phyloP scores from a whole-genome alignment of 1,140 invertebrate species.

The Eurosta solidaginis region DNA sequence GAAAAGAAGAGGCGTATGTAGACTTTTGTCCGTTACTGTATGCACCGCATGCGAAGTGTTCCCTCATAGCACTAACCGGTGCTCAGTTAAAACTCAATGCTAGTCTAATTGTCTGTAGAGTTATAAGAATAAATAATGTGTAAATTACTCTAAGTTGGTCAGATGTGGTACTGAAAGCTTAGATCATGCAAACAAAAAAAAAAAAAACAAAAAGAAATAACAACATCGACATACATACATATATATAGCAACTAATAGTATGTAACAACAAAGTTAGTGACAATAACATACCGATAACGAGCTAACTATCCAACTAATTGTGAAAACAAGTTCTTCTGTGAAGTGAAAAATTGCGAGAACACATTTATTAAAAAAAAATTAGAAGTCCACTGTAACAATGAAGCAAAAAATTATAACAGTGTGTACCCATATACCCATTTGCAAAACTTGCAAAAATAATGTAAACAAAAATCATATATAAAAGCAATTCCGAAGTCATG shows the following conservation, averaged over 20 bases:
- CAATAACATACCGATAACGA: not conserved
- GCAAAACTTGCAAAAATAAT: not conserved
- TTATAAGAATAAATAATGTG: not conserved
- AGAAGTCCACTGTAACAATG: not conserved
- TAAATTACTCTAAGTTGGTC: not conserved
- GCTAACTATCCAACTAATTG: conserved; percentile 11
- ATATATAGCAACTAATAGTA: not conserved
- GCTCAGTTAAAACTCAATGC: too few relatives aligned
- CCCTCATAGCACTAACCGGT: too few relatives aligned
- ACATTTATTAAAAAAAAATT: not conserved
- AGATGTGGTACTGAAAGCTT: not conserved
- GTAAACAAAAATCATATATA: not conserved
- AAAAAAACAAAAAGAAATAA: not conserved
- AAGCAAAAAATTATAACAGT: not conserved
- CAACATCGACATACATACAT: not conserved
- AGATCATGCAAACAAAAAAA: not conserved
- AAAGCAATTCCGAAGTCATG: conserved; percentile 15
- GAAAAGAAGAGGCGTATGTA: too few relatives aligned
- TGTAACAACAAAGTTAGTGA: not conserved
- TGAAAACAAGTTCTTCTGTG: not conserved
- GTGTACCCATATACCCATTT: not conserved
- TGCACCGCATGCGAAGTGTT: too few relatives aligned
- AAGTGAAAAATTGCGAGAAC: not conserved
- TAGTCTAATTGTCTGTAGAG: too few relatives aligned
- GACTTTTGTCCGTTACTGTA: too few relatives aligned